Conservation (phyloP, 2,888 invertebrate genomes). For the Drosophila anceps region DNA sequence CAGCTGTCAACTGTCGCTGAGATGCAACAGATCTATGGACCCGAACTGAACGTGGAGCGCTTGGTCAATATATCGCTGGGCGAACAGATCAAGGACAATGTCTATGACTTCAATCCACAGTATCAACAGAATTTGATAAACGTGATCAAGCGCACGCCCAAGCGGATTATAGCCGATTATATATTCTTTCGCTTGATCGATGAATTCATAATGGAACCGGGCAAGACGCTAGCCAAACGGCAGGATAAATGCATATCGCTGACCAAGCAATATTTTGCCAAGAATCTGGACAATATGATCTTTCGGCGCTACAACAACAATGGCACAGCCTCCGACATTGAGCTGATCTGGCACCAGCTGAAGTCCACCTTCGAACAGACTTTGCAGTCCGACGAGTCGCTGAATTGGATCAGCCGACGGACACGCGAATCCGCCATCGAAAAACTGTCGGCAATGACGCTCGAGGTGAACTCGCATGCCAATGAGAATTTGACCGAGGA, state of each 20-base stretch:
- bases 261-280: conserved; percentile 75
- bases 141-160: conserved; percentile 57
- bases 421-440: conserved; percentile 68
- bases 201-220: conserved; percentile 58
- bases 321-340: conserved; percentile 69
- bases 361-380: conserved; percentile 70
- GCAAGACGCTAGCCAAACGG: conserved; percentile 35
- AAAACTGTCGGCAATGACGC: conserved; percentile 72
- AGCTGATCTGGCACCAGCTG: conserved; percentile 77
- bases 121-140: conserved; percentile 74
- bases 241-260: conserved; percentile 59
- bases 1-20: conserved; percentile 55
- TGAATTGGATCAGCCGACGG: conserved; percentile 67
- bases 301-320: conserved; percentile 71
- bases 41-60: conserved; percentile 65
- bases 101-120: conserved; percentile 67
- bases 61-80: conserved; percentile 71
- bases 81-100: conserved; percentile 45
- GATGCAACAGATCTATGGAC: conserved; percentile 65
- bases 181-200: conserved; percentile 76
- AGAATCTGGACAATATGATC: conserved; percentile 82
- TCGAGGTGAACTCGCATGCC: conserved; percentile 73
- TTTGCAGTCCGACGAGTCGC: conserved; percentile 48
- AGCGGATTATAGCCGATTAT: conserved; percentile 78
- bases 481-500: conserved; percentile 70